Conservation (phyloP, 2,888 invertebrate genomes). For the Cantharis rufa region DNA sequence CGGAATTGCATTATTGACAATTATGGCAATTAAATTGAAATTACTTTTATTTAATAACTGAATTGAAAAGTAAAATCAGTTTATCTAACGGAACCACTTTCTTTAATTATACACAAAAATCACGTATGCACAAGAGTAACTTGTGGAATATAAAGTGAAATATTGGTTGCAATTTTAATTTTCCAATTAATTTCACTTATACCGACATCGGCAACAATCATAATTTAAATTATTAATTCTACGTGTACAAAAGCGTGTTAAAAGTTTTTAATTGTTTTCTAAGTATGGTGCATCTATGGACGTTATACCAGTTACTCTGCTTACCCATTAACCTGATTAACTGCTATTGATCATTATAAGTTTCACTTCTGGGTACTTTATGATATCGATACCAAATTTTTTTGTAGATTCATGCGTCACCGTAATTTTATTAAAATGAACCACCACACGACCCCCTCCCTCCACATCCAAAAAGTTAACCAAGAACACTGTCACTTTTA, state of each 20-base stretch:
- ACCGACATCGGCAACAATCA: background rate
- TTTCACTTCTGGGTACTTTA: slow-evolving; percentile 33
- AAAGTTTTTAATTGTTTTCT: slow-evolving; percentile 46
- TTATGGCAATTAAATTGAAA: background rate
- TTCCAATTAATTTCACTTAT: slow-evolving; percentile 32
- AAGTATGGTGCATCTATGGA: slow-evolving; percentile 40
- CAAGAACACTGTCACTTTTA: background rate
- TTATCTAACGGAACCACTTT: background rate
- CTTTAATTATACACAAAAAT: slow-evolving; percentile 3
- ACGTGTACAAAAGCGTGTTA: slow-evolving; percentile 33
- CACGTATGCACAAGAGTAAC: background rate
- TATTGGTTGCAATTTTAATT: slow-evolving; percentile 13
- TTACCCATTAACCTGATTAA: slow-evolving; percentile 49
- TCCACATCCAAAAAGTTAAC: background rate
- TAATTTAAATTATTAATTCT: slow-evolving; percentile 7
- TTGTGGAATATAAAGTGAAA: background rate
- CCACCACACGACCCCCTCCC: background rate
- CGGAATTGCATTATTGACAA: background rate
- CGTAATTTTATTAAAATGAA: background rate
- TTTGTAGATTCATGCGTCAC: background rate
- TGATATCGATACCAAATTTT: slow-evolving; percentile 3
- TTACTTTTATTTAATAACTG: background rate
- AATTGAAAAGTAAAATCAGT: background rate
- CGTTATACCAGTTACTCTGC: slow-evolving; percentile 42
- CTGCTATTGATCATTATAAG: slow-evolving; percentile 25